Evolutionary conservation across 1,140 invertebrate species (phyloP), one percentile per base, ranked within the genome.

Genomic region (Penaeus japonicus): DNA sequence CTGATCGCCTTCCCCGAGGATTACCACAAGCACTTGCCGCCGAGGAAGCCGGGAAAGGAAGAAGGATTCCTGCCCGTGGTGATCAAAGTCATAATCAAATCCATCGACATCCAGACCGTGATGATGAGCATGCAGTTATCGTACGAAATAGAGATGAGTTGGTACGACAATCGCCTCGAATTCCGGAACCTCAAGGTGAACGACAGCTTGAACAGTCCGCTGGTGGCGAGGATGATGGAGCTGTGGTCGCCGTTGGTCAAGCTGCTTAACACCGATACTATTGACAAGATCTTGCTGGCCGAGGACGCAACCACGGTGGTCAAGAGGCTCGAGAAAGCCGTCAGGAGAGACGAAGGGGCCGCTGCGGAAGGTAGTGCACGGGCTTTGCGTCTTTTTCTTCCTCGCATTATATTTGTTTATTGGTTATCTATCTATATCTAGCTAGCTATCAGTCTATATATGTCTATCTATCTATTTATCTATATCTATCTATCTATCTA

Each of bases 51-150:
- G 0, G 78, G 77, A 18, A 77, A 88, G 53, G 87, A 88, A 15
- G 59, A 88, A 32, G 77, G 78, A 4, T 83, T 83, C 54, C 65
- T 88, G 18, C 87, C 87, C 2, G 87, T 88, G 24, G 70, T 83
- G 4, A 84, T 88, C 70, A 83, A 88, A 1, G 57, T 90, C 54
- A 62, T 73, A 27, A 78, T 90, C 20, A 87, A 86, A 30, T 87
- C 90, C 4, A 83, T 90, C 30, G 84, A 86, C 47, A 82, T 90
- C 30, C 84, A 89, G 65, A 90, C 90, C 2, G 89, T 86, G 18
- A 47, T 78, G n/a, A 90, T 89, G 82, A 54, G 79, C 73, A 87
- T 90, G 79, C 87, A 89, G 70, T 65, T 89, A 4, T 89, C 90
- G 22, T 89, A 89, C 73, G 79, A 86, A 32, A 47, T 90, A 18